Percentiles rank a stretch among this genome's conserved stretches.
These are phyloP conservation scores for Lydus trimaculatus DNA, from an alignment of 2,888 invertebrate species.

Conservation along the genomic window DNA sequence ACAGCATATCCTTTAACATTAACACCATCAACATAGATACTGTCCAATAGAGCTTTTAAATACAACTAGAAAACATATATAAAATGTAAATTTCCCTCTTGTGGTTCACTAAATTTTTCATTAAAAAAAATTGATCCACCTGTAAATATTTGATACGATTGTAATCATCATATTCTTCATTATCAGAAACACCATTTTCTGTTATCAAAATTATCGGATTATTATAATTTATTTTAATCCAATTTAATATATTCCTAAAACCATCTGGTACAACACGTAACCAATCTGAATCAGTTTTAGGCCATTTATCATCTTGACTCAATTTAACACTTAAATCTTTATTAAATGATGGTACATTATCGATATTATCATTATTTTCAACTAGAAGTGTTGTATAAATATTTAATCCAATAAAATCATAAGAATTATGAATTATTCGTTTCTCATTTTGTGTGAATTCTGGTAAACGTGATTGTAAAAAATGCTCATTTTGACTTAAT, in stretches of 20 bases:
- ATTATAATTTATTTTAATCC: slow-evolving; percentile 55
- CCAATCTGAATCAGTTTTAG: slow-evolving; percentile 50
- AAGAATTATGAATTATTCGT: slow-evolving; percentile 33
- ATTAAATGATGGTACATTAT: slow-evolving; percentile 64
- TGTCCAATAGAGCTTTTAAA: slow-evolving; percentile 49
- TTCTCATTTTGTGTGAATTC: slow-evolving; percentile 32
- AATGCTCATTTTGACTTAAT: slow-evolving; percentile 37
- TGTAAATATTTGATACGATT: slow-evolving; percentile 56
- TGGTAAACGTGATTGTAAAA: slow-evolving; percentile 38
- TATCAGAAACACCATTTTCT: slow-evolving; percentile 67
- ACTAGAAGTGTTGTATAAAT: slow-evolving; percentile 37
- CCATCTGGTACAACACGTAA: slow-evolving; percentile 64
- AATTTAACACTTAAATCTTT: slow-evolving; percentile 69
- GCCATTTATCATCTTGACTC: slow-evolving; percentile 68
- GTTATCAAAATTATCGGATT: slow-evolving; percentile 66
- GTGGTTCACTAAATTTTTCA: too few relatives aligned
- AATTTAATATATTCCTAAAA: slow-evolving; percentile 64
- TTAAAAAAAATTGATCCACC: slow-evolving; percentile 6
- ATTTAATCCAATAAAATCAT: slow-evolving; percentile 42
- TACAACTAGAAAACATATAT: slow-evolving; percentile 11
- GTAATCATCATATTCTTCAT: slow-evolving; percentile 61
- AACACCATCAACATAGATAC: slow-evolving; percentile 64
- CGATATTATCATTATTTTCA: slow-evolving; percentile 10
- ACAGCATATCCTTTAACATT: slow-evolving; percentile 70
- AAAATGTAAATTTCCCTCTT: too few relatives aligned